A percentile compares a stretch with the other conserved stretches of the same genome.
phyloP scores from a whole-genome alignment of 23 tunicate genomes.

The Halocynthia aurantium region DNA sequence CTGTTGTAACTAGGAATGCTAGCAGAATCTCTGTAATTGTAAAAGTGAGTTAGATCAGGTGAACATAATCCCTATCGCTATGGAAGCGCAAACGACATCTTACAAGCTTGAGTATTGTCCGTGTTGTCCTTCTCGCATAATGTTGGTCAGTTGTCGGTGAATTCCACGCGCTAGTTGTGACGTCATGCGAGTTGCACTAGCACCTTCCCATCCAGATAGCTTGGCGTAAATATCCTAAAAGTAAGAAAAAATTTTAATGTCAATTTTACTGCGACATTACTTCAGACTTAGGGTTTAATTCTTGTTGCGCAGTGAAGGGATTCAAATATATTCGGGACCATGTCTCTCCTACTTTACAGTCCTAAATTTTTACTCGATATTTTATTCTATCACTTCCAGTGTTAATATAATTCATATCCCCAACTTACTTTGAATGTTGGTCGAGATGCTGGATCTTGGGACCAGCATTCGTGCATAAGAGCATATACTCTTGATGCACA shows the following conservation, averaged over 20 bases:
- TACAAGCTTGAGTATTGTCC: conserved; percentile 24
- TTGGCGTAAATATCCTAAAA: conserved; percentile 21
- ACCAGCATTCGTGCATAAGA: conserved; percentile 94
- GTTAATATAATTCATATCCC: background rate
- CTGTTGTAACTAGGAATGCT: conserved; percentile 25
- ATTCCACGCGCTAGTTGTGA: conserved; percentile 29
- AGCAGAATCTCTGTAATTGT: conserved; percentile 11
- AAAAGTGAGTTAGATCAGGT: background rate
- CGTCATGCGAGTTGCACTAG: conserved; percentile 24
- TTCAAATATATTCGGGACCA: too few relatives aligned
- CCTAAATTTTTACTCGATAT: too few relatives aligned
- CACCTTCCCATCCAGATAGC: conserved; percentile 18
- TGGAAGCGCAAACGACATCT: background rate
- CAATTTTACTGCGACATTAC: background rate
- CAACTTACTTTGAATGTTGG: conserved; percentile 64
- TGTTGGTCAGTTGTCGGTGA: conserved; percentile 70
- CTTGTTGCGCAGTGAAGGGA: too few relatives aligned
- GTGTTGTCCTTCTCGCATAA: conserved; percentile 33
- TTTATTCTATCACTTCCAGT: too few relatives aligned
- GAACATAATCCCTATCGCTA: background rate
- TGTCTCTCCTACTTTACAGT: too few relatives aligned
- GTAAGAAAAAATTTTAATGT: background rate
- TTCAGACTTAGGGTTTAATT: too few relatives aligned
- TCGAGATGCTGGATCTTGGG: conserved; percentile 42
- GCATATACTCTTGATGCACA: conserved; percentile 92